phyloP scores from a whole-genome alignment of 2,113 vertebrate genomes.

The Apus apus region DNA sequence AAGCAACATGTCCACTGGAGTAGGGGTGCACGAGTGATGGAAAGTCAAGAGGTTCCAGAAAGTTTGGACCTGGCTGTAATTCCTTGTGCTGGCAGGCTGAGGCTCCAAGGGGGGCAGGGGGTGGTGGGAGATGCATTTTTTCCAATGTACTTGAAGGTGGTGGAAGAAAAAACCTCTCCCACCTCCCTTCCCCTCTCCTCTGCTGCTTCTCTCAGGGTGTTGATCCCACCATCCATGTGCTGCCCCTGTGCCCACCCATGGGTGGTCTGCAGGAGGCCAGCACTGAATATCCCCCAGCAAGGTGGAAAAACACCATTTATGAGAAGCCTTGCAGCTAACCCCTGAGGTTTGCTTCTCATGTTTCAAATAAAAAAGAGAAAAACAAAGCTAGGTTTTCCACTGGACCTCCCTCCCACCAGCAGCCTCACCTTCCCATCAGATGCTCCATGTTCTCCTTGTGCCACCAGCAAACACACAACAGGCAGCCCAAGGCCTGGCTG shows the following conservation, averaged over 20 bases:
- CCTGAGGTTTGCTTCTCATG: not conserved
- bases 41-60: not conserved
- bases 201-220: accelerated
- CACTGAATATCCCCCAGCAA: not conserved
- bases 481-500: not conserved
- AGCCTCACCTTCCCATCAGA: accelerated
- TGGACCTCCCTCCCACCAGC: not conserved
- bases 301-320: not conserved
- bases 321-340: not conserved
- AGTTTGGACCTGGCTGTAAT: not conserved
- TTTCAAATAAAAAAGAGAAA: not conserved
- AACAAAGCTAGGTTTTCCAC: not conserved
- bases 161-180: not conserved
- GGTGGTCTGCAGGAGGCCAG: not conserved
- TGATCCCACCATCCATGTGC: not conserved
- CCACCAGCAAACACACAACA: not conserved
- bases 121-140: not conserved
- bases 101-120: not conserved
- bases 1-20: accelerated
- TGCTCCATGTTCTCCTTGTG: not conserved
- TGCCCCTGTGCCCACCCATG: not conserved
- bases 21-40: not conserved
- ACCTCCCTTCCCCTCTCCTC: not conserved
- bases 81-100: not conserved
- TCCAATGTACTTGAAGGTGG: not conserved